A percentile compares a stretch with the other conserved stretches of the same genome.
These are phyloP conservation scores for Drosophila tsacasi DNA, from an alignment of 1,140 invertebrate species.

Conservation along the genomic window DNA sequence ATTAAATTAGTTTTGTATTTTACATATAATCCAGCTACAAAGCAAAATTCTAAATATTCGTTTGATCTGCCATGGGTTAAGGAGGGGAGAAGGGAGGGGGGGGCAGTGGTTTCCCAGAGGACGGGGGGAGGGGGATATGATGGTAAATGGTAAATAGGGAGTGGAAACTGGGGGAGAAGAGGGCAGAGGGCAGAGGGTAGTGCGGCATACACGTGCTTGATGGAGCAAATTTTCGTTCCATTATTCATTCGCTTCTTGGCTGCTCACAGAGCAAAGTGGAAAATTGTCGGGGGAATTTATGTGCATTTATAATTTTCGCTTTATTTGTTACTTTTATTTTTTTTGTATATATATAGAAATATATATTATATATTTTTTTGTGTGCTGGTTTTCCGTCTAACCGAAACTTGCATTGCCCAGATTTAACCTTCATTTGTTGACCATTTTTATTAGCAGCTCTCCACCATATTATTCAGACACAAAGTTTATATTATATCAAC, in stretches of 20 bases:
- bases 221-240: conserved; percentile 53
- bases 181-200: background rate
- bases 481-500: conserved; percentile 20
- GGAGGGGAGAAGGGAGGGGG: too few species aligned
- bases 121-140: background rate
- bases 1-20: conserved; percentile 36
- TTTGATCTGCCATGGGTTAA: conserved; percentile 41
- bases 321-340: conserved; percentile 18
- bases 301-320: conserved; percentile 49
- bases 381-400: background rate
- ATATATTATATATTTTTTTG: background rate
- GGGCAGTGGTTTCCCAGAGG: background rate
- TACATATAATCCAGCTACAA: conserved; percentile 31
- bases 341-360: background rate
- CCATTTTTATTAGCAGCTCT: conserved; percentile 16
- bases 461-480: background rate
- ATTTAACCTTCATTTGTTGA: conserved; percentile 14
- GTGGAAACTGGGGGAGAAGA: background rate
- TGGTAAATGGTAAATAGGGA: conserved; percentile 5
- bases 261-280: conserved; percentile 49
- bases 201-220: conserved; percentile 47
- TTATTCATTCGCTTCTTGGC: conserved; percentile 50
- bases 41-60: conserved; percentile 45
- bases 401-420: conserved; percentile 14
- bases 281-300: conserved; percentile 54